These are phyloP conservation scores for Cygnus atratus DNA, from an alignment of 2,113 vertebrate genomes.

Conservation along the genomic window DNA sequence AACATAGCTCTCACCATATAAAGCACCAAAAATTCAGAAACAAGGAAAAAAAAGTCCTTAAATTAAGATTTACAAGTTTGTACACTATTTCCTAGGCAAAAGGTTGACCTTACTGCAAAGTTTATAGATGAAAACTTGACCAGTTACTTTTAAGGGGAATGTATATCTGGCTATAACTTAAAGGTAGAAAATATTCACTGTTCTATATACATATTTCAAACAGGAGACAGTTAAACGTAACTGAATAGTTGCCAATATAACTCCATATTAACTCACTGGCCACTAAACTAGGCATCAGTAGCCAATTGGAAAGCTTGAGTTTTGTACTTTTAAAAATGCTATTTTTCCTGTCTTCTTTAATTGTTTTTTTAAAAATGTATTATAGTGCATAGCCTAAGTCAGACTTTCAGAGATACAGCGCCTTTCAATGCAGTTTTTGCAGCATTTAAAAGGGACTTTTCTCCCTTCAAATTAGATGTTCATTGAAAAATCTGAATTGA, in stretches of 20 bases:
- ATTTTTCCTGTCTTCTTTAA: slow-evolving; percentile 54
- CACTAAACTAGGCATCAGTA: slow-evolving; percentile 60
- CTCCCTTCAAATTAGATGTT: slow-evolving; percentile 71
- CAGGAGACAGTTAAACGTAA: slow-evolving; percentile 54
- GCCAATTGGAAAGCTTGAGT: slow-evolving; percentile 58
- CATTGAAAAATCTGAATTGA: slow-evolving; percentile 70
- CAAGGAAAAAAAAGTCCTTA: slow-evolving; percentile 53
- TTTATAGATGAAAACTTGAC: slow-evolving; percentile 58
- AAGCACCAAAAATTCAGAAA: slow-evolving; percentile 78
- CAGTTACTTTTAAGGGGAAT: slow-evolving; percentile 65
- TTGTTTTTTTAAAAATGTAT: slow-evolving; percentile 59
- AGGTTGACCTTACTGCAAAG: slow-evolving; percentile 47
- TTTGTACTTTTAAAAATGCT: slow-evolving; percentile 46
- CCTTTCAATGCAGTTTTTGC: slow-evolving; percentile 64
- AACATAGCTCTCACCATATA: slow-evolving; percentile 75
- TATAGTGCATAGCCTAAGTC: slow-evolving; percentile 70
- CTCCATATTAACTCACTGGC: slow-evolving; percentile 38
- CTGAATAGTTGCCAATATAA: slow-evolving; percentile 42
- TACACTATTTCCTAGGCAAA: slow-evolving; percentile 76
- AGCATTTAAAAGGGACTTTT: slow-evolving; percentile 71
- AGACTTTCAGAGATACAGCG: slow-evolving; percentile 69
- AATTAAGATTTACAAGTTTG: slow-evolving; percentile 78
- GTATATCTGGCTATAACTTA: slow-evolving; percentile 61
- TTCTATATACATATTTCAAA: slow-evolving; percentile 44
- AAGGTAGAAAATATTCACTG: slow-evolving; percentile 61